Percentiles rank a stretch among this genome's conserved stretches.
Evolutionary conservation across 2,888 invertebrate genomes (phyloP).

Genomic region (Stictocephala bisonia): DNA sequence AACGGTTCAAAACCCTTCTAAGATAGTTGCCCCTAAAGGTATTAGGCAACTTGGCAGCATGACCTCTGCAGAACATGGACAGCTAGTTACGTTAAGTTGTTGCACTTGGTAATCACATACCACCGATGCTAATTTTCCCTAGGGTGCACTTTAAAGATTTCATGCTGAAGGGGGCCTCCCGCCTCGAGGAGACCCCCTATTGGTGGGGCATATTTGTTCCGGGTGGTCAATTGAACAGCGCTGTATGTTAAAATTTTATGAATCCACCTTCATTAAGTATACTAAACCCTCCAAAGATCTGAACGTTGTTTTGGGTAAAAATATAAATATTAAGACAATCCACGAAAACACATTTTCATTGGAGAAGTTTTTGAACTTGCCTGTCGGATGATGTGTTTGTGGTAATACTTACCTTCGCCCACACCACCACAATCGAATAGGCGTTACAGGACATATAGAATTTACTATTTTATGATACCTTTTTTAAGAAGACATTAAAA

Average conservation of each 20-base stretch:
- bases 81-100: slow-evolving; percentile 51
- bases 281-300: slow-evolving; percentile 56
- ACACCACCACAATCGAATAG: slow-evolving; percentile 59
- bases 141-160: slow-evolving; percentile 57
- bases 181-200: slow-evolving; percentile 60
- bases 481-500: slow-evolving; percentile 39
- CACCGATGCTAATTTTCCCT: slow-evolving; percentile 57
- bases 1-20: slow-evolving; percentile 63
- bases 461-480: slow-evolving; percentile 58
- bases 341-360: slow-evolving; percentile 60
- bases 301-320: slow-evolving; percentile 59
- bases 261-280: slow-evolving; percentile 61
- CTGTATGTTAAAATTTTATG: slow-evolving; percentile 60
- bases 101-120: slow-evolving; percentile 53
- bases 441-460: slow-evolving; percentile 62
- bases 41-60: slow-evolving; percentile 63
- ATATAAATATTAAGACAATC: too few relatives aligned
- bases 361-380: slow-evolving; percentile 60
- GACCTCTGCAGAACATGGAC: slow-evolving; percentile 63
- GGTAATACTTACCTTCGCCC: slow-evolving; percentile 61
- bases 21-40: slow-evolving; percentile 62
- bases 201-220: slow-evolving; percentile 58
- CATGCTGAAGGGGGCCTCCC: slow-evolving; percentile 62
- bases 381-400: slow-evolving; percentile 63
- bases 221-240: slow-evolving; percentile 61